These are phyloP conservation scores for Rhingia rostrata DNA, from an alignment of 2,888 invertebrate genomes.

Conservation along the genomic window DNA sequence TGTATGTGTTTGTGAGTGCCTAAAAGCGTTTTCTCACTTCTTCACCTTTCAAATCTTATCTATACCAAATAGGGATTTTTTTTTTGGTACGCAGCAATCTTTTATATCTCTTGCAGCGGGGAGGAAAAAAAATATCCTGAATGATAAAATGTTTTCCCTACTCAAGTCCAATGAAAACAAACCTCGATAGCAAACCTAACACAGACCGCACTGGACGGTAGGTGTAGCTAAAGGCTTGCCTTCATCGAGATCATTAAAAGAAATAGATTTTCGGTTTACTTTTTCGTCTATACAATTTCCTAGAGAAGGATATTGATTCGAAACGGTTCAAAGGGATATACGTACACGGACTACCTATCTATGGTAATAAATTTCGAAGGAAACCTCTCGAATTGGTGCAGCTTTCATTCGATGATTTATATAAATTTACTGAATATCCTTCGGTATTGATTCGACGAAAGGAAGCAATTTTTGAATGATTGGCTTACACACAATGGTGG, in stretches of 20 bases:
- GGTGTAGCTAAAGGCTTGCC: conserved; percentile 1
- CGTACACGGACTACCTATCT: conserved; percentile 10
- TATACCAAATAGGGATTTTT: too few species aligned
- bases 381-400: conserved; percentile 26
- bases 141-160: conserved; percentile 53
- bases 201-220: conserved; percentile 1
- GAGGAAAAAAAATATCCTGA: conserved; percentile 36
- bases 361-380: conserved; percentile 43
- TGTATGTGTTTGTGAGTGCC: conserved; percentile 10
- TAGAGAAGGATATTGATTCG: conserved; percentile 13
- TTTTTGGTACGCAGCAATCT: too few species aligned
- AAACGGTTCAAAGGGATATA: conserved; percentile 30
- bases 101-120: background rate
- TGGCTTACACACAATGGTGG: conserved; percentile 10
- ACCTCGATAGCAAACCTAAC: background rate
- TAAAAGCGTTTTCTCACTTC: conserved; percentile 24
- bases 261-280: conserved; percentile 39
- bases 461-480: conserved; percentile 12
- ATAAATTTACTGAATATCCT: conserved; percentile 25
- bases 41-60: background rate
- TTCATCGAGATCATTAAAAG: conserved; percentile 44
- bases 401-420: conserved; percentile 46
- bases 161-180: background rate
- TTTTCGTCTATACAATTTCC: background rate
- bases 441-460: conserved; percentile 22